A percentile compares a stretch with the other conserved stretches of the same genome.
Evolutionary conservation across 2,797 vertebrate genomes (phyloP).

Genomic region (Liasis olivaceus): DNA sequence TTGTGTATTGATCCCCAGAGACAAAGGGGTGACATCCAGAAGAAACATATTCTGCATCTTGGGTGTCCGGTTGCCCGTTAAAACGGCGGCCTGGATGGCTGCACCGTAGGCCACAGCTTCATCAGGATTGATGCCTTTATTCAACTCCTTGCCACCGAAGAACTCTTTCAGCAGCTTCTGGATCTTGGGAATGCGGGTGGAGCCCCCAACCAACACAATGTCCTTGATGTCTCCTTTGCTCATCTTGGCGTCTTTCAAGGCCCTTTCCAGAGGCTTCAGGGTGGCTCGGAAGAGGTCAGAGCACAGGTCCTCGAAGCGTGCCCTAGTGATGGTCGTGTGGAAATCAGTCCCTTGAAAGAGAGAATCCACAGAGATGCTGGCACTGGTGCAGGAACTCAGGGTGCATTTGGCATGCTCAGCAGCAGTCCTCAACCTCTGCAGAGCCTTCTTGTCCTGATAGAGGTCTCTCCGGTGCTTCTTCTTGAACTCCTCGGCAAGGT

Average conservation of each 20-base stretch:
- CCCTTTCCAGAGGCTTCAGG: constrained; percentile 46
- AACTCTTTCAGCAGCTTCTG: constrained; percentile 54
- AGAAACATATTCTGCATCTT: constrained; percentile 80
- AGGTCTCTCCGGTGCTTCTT: constrained; percentile 45
- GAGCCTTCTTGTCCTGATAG: constrained; percentile 30
- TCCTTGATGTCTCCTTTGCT: constrained; percentile 55
- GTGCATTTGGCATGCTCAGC: constrained; percentile 34
- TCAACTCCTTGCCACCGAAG: constrained; percentile 49
- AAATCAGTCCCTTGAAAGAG: constrained; percentile 54
- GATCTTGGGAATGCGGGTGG: constrained; percentile 52
- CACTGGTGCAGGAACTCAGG: constrained; percentile 30
- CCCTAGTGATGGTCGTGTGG: constrained; percentile 28
- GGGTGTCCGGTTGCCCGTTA: constrained; percentile 52
- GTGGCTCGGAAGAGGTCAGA: constrained; percentile 52
- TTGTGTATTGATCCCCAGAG: constrained; percentile 79
- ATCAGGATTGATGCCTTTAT: constrained; percentile 53
- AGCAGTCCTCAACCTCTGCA: constrained; percentile 27
- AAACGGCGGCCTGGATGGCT: constrained; percentile 35
- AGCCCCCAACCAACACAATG: constrained; percentile 46
- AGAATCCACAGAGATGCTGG: constrained; percentile 35
- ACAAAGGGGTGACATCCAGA: constrained; percentile 77
- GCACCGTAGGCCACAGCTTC: constrained; percentile 56
- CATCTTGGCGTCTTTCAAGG: constrained; percentile 41
- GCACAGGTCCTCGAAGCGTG: constrained; percentile 50
- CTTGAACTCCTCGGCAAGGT: constrained; percentile 29